Evolutionary conservation across 2,797 vertebrate genomes (phyloP), one percentile per base, ranked within the genome.

Genomic region (Fratercula arctica): DNA sequence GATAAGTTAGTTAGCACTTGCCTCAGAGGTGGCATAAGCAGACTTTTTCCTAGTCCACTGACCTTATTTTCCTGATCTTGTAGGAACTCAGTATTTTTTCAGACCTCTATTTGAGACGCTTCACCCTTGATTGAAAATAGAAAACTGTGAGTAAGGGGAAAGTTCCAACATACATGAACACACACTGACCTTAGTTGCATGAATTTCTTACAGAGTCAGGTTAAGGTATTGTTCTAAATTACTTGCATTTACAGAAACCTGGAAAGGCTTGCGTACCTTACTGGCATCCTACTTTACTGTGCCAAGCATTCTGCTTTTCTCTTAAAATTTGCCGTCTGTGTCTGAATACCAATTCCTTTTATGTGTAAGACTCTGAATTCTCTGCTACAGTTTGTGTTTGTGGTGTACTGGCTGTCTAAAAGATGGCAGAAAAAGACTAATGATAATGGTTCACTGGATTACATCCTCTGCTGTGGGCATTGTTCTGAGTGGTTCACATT

Each of bases 381-480:
- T 78, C 41, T 67, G 45, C 31, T 54, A 8, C 75, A 63, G 8
- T 84, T 87, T 66, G 19, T 51, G 46, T 82, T 64, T 0, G 0
- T 48, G 18, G 19, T 67, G 5, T 56, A 9, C 17, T 37, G 13
- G 3, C 9, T 13, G 16, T 75, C 37, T 39, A 51, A 79, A 14
- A 59, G n/a, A 21, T 19, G 13, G 15, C 8, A 1, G 33, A n/a
- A 77, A 86, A 51, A 80, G 16, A 5, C 46, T 91, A 43, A 46
- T 43, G 39, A 26, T 35, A 67, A n/a, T 5, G 2, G 6, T 53
- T 84, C 37, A 15, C 23, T 61, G 33, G 4, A 16, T 73, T 37
- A 9, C 5, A 29, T 46, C 35, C 28, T 80, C 43, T 86, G n/a
- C 35, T 1, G 1, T 1, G 0, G 39, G 11, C 56, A 60, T 10